Base-by-base conservation (phyloP, 2,113 vertebrate species). In the Lepidothrix coronata region DNA sequence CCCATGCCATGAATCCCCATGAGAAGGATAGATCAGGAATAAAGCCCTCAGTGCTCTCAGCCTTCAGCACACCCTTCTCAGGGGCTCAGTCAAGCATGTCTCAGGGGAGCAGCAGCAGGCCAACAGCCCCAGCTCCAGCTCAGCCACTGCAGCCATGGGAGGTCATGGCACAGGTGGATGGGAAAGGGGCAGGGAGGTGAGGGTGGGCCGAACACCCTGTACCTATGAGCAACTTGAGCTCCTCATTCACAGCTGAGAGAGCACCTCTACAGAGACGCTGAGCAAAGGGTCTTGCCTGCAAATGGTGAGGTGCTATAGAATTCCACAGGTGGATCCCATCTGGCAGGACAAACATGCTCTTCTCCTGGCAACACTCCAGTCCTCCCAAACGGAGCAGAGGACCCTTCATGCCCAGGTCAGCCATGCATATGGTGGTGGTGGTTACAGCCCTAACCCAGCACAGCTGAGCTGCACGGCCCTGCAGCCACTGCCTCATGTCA, bases 141-240 rank as follows among this genome's bases (percentile, higher is more conserved):
- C 65, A 52, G 82, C 54, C 63, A 57, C 5, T 0, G 6, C 54
- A 49, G 63, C 41, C 2, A 3, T 1, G 48, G 62, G 59, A 66
- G 5, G 55, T 27, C 33, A 19, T 0, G 1, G 67, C 51, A 63
- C 23, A 49, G 57, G 19, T 12, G 27, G 55, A 19, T 0, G 0
- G 61, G 23, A 48, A 61, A 0, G 2, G 41, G 39, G 17, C 44
- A 65, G 73, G 52, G 24, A 72, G 44, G 37, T 19, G 52, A 23
- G 8, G 37, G 46, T 70, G 48, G 41, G 39, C 73, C 66, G 73
- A 72, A 80, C 0, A 0, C 35, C 61, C 58, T 0, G 2, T 75
- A 83, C 66, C 70, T 81, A 51, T 0, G 1, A 39, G 65, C 5
- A 1, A 52, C 27, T 9, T 27, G 6, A 88, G 51, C 28, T 85